phyloP scores from a whole-genome alignment of 1,140 invertebrate genomes.

The Trichonephila clavipes region DNA sequence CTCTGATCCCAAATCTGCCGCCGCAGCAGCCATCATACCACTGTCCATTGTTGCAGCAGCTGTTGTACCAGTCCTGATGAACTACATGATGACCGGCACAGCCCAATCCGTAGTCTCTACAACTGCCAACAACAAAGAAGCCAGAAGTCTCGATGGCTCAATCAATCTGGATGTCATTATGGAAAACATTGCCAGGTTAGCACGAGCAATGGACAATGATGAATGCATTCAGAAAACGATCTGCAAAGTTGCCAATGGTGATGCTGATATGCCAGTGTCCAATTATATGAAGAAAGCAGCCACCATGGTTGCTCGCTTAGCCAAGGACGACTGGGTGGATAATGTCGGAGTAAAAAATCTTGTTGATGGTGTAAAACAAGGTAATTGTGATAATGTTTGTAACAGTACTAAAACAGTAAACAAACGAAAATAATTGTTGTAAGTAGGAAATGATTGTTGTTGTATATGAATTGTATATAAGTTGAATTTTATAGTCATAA shows the following conservation, averaged over 20 bases:
- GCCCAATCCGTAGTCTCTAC: background rate
- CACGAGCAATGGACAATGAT: slow-evolving; percentile 36
- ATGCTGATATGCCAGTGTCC: background rate
- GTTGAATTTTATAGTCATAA: background rate
- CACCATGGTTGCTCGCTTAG: background rate
- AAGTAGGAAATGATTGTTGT: background rate
- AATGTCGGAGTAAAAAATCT: slow-evolving; percentile 22
- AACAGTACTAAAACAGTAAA: background rate
- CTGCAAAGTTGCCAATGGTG: slow-evolving; percentile 17
- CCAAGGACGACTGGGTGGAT: slow-evolving; percentile 61
- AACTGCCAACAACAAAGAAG: slow-evolving; percentile 52
- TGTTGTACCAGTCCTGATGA: slow-evolving; percentile 63
- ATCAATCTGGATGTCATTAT: background rate
- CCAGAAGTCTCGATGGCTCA: slow-evolving; percentile 13
- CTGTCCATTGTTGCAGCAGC: slow-evolving; percentile 25
- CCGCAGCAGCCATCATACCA: slow-evolving; percentile 50
- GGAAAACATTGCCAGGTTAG: slow-evolving; percentile 36
- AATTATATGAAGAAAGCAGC: slow-evolving; percentile 50
- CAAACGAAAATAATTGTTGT: background rate
- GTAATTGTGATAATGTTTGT: slow-evolving; percentile 62
- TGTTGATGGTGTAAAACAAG: slow-evolving; percentile 48
- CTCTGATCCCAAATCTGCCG: slow-evolving; percentile 47
- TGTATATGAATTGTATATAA: slow-evolving; percentile 18
- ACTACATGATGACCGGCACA: slow-evolving; percentile 52
- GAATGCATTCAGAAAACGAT: slow-evolving; percentile 59